phyloP scores from a whole-genome alignment of 2,888 invertebrate species.

The Prosopocoilus inquinatus region DNA sequence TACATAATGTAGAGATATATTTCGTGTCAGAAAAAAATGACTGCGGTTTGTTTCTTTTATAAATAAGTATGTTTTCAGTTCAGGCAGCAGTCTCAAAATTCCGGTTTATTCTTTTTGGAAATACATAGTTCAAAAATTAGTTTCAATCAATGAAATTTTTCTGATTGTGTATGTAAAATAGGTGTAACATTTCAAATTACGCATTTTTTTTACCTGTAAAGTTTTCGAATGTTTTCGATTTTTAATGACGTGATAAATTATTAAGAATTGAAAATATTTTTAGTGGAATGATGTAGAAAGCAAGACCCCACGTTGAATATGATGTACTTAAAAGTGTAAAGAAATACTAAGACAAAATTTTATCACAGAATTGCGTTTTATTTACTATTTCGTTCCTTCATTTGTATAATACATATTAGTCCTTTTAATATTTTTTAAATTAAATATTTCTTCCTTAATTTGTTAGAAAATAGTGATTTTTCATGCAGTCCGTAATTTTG shows the following conservation, averaged over 20 bases:
- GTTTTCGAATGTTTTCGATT: conserved; percentile 22
- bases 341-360: conserved; percentile 33
- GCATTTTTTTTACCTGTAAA: conserved; percentile 39
- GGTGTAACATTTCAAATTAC: conserved; percentile 30
- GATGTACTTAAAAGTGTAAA: conserved; percentile 35
- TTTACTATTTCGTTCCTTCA: neutral
- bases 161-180: conserved; percentile 13
- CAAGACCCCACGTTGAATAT: conserved; percentile 31
- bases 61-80: too few relatives aligned
- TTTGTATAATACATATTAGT: too few relatives aligned
- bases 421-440: too few relatives aligned
- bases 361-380: conserved; percentile 25
- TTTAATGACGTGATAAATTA: conserved; percentile 6
- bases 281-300: neutral
- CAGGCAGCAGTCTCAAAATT: too few relatives aligned
- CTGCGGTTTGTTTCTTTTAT: neutral
- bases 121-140: too few relatives aligned
- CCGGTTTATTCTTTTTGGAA: too few relatives aligned
- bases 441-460: too few relatives aligned
- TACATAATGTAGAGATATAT: conserved; percentile 26
- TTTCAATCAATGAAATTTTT: neutral
- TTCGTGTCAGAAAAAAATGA: conserved; percentile 3
- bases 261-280: conserved; percentile 1
- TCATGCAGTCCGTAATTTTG: too few relatives aligned
- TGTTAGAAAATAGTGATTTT: too few relatives aligned